Evolutionary conservation across 2,113 vertebrate species (phyloP).

Genomic region (Epinephelus lanceolatus): DNA sequence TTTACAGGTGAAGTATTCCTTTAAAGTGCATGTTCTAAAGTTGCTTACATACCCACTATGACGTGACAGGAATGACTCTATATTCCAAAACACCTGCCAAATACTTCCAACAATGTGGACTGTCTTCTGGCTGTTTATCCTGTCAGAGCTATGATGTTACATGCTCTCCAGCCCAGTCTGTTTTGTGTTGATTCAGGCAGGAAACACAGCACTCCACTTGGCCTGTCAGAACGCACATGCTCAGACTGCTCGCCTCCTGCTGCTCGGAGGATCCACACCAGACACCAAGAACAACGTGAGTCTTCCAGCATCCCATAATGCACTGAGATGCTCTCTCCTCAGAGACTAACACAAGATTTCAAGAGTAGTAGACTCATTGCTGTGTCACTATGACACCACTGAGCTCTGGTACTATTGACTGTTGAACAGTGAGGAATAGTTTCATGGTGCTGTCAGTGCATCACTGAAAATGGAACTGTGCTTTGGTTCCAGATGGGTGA

Average conservation of each 20-base stretch:
- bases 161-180: not conserved
- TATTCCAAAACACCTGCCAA: not conserved
- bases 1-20: not conserved
- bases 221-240: conserved; percentile 93
- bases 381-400: not conserved
- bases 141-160: not conserved
- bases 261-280: conserved; percentile 89
- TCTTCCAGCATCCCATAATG: conserved; percentile 38
- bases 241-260: conserved; percentile 87
- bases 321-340: not conserved
- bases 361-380: not conserved
- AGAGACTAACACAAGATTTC: not conserved
- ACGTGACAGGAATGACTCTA: not conserved
- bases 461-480: conserved; percentile 28
- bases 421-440: not conserved
- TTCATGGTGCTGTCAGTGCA: not conserved
- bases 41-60: not conserved
- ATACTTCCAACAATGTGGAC: not conserved
- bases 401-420: not conserved
- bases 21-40: not conserved
- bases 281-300: conserved; percentile 93
- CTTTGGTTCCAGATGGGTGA: conserved; percentile 89
- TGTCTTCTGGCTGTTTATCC: not conserved
- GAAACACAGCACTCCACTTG: conserved; percentile 93
- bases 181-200: conserved; percentile 82